Conservation (phyloP, 1,140 invertebrate species). For the Holotrichia oblita region DNA sequence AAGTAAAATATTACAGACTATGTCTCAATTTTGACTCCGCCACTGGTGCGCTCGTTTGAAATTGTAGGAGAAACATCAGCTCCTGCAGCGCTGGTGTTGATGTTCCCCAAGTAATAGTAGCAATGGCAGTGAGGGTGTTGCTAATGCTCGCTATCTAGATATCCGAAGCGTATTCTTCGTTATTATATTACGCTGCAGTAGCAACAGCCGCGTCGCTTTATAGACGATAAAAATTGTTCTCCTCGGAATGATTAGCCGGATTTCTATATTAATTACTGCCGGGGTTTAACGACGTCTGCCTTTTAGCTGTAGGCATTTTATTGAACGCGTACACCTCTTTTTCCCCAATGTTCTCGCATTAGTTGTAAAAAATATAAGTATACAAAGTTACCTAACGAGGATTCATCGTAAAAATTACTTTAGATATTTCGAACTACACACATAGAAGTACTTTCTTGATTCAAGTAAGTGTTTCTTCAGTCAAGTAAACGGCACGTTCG, state of each 20-base stretch:
- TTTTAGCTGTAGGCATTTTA: not conserved
- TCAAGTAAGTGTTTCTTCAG: no score
- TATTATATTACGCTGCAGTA: conserved; percentile 17
- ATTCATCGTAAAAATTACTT: no score
- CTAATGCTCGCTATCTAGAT: conserved; percentile 2
- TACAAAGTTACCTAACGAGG: not conserved
- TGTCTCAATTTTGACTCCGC: not conserved
- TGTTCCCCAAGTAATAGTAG: not conserved
- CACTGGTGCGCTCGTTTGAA: not conserved
- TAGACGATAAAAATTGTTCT: conserved; percentile 36
- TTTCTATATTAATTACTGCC: conserved; percentile 42
- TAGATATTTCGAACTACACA: no score
- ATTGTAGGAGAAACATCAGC: not conserved
- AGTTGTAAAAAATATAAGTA: not conserved
- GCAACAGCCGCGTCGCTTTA: conserved; percentile 38
- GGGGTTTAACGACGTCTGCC: conserved; percentile 18
- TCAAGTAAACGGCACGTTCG: no score
- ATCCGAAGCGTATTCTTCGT: conserved; percentile 26
- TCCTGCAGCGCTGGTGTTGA: conserved; percentile 10
- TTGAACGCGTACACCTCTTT: not conserved
- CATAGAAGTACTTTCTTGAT: no score
- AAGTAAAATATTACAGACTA: not conserved
- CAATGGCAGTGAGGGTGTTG: not conserved
- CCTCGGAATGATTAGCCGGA: conserved; percentile 41
- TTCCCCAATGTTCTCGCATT: not conserved